These are phyloP conservation scores for Atta colombica DNA, from an alignment of 1,140 invertebrate species.

Conservation along the genomic window DNA sequence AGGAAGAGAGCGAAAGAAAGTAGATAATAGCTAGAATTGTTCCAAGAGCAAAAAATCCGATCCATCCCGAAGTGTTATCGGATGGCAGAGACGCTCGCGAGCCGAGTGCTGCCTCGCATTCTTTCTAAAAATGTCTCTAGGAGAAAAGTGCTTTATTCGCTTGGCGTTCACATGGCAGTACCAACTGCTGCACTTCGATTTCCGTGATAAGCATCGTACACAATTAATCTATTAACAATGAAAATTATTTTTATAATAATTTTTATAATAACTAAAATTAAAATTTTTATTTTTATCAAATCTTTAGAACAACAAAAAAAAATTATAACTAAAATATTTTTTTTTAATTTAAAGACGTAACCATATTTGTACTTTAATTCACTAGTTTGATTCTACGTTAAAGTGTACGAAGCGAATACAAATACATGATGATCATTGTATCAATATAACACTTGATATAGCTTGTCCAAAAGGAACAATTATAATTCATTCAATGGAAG, in stretches of 20 bases:
- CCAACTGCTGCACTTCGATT: conserved; percentile 54
- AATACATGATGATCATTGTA: neutral
- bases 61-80: conserved; percentile 82
- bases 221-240: conserved; percentile 50
- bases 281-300: neutral
- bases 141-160: conserved; percentile 63
- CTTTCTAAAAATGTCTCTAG: conserved; percentile 50
- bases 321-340: neutral
- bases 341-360: neutral
- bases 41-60: conserved; percentile 81
- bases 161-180: conserved; percentile 52
- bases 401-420: neutral
- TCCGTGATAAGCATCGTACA: conserved; percentile 27
- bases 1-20: conserved; percentile 43
- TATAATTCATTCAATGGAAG: conserved; percentile 1
- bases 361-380: neutral
- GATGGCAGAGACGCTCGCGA: conserved; percentile 77
- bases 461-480: neutral
- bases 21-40: conserved; percentile 83
- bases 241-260: conserved; percentile 16
- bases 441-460: neutral
- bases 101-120: conserved; percentile 59
- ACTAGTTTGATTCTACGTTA: neutral
- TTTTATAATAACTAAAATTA: neutral
- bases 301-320: neutral